phyloP scores from a whole-genome alignment of 2,888 invertebrate genomes.

The Polyommatus icarus region DNA sequence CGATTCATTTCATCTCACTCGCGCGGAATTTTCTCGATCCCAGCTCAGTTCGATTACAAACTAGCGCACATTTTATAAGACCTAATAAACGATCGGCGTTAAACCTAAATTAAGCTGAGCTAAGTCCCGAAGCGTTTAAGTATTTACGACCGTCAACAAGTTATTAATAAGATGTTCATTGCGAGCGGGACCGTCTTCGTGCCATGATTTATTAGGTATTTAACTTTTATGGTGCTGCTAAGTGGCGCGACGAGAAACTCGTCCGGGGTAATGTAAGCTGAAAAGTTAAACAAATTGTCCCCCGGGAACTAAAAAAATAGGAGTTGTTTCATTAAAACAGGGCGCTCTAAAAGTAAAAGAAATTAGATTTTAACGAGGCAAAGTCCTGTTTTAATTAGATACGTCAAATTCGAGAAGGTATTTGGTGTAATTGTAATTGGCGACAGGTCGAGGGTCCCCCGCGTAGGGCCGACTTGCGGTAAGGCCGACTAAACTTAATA shows the following conservation, averaged over 20 bases:
- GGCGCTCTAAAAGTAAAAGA: not conserved
- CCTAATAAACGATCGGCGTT: not conserved
- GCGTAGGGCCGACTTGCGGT: not conserved
- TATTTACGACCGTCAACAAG: slow-evolving; percentile 44
- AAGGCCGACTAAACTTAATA: slow-evolving; percentile 1
- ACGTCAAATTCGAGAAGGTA: not conserved
- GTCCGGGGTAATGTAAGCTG: slow-evolving; percentile 66
- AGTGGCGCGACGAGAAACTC: slow-evolving; percentile 68
- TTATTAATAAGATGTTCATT: slow-evolving; percentile 67
- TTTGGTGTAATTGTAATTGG: not conserved
- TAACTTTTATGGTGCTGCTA: slow-evolving; percentile 75
- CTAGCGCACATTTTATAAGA: slow-evolving; percentile 3
- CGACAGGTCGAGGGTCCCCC: not conserved
- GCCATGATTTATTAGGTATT: slow-evolving; percentile 73
- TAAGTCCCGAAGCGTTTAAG: slow-evolving; percentile 25
- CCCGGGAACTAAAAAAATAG: slow-evolving; percentile 36
- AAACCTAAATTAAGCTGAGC: not conserved
- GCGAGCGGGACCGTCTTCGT: slow-evolving; percentile 52
- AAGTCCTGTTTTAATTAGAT: not conserved
- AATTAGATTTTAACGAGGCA: not conserved
- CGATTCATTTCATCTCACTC: not conserved
- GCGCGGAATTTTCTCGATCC: not conserved
- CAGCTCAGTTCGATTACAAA: not conserved
- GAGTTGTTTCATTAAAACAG: slow-evolving; percentile 13
- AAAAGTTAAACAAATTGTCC: slow-evolving; percentile 70